These are phyloP conservation scores for Protophormia terraenovae DNA, from an alignment of 2,888 invertebrate species.

Conservation along the genomic window DNA sequence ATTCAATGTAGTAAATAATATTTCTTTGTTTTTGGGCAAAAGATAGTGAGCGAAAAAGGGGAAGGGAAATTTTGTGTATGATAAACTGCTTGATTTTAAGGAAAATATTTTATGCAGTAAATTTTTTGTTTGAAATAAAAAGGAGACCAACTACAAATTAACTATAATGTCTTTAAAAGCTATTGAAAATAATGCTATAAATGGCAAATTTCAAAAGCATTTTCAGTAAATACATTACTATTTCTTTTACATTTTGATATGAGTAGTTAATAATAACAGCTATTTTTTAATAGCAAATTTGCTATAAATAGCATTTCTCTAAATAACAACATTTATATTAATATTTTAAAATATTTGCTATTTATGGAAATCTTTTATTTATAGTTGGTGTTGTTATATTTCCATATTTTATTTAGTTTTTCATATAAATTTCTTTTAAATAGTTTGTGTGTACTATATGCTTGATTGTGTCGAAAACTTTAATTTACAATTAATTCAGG, in stretches of 20 bases:
- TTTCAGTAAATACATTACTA: too few relatives aligned
- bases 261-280: too few relatives aligned
- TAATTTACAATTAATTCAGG: slow-evolving; percentile 81
- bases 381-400: slow-evolving; percentile 27
- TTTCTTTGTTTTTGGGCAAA: slow-evolving; percentile 19
- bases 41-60: not conserved
- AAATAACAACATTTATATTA: too few relatives aligned
- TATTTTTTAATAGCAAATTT: too few relatives aligned
- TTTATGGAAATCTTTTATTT: too few relatives aligned
- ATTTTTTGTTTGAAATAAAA: not conserved
- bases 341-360: too few relatives aligned
- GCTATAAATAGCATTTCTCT: too few relatives aligned
- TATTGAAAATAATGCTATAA: not conserved
- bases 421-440: not conserved
- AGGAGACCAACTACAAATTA: slow-evolving; percentile 22
- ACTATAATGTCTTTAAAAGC: not conserved
- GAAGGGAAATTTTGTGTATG: not conserved
- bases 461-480: slow-evolving; percentile 74
- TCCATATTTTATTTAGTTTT: not conserved
- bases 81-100: slow-evolving; percentile 38
- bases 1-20: slow-evolving; percentile 56
- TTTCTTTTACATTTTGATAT: too few relatives aligned
- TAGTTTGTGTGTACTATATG: not conserved
- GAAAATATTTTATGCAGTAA: slow-evolving; percentile 22
- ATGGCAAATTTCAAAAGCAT: too few relatives aligned